A percentile compares a stretch with the other conserved stretches of the same genome.
phyloP scores from a whole-genome alignment of 2,888 invertebrate species.

The Gandaritis pyraliata region DNA sequence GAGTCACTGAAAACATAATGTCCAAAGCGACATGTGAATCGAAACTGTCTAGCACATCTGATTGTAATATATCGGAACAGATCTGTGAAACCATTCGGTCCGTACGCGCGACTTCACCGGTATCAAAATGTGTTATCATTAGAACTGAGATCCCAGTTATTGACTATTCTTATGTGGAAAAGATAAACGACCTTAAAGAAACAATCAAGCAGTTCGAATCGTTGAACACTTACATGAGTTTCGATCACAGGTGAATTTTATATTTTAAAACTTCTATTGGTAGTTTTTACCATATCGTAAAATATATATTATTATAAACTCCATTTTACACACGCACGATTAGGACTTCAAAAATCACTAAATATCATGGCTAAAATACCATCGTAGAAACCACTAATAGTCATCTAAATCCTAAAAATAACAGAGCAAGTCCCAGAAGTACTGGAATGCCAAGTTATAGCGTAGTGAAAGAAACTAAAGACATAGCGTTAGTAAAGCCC shows the following conservation, averaged over 20 bases:
- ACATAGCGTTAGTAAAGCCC: too few relatives aligned
- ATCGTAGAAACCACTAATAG: too few relatives aligned
- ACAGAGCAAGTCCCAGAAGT: too few relatives aligned
- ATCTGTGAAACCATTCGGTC: slow-evolving; percentile 62
- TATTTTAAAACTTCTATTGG: not conserved
- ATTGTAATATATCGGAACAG: slow-evolving; percentile 54
- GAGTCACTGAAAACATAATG: slow-evolving; percentile 54
- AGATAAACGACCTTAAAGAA: slow-evolving; percentile 84
- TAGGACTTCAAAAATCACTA: too few relatives aligned
- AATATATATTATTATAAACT: too few relatives aligned
- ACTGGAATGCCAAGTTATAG: too few relatives aligned
- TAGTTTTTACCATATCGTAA: too few relatives aligned
- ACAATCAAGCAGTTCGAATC: slow-evolving; percentile 87
- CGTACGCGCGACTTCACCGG: slow-evolving; percentile 62
- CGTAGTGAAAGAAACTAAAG: too few relatives aligned
- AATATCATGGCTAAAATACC: too few relatives aligned
- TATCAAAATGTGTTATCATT: slow-evolving; percentile 65
- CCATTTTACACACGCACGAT: too few relatives aligned
- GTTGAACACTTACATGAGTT: slow-evolving; percentile 83
- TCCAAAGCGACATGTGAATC: slow-evolving; percentile 50
- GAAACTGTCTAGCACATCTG: slow-evolving; percentile 49
- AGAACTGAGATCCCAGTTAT: slow-evolving; percentile 69
- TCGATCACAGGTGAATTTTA: slow-evolving; percentile 86
- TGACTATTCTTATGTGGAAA: slow-evolving; percentile 84
- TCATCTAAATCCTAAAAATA: too few relatives aligned